Evolutionary conservation across 2,113 vertebrate species (phyloP).

Genomic region (Camarhynchus parvulus): DNA sequence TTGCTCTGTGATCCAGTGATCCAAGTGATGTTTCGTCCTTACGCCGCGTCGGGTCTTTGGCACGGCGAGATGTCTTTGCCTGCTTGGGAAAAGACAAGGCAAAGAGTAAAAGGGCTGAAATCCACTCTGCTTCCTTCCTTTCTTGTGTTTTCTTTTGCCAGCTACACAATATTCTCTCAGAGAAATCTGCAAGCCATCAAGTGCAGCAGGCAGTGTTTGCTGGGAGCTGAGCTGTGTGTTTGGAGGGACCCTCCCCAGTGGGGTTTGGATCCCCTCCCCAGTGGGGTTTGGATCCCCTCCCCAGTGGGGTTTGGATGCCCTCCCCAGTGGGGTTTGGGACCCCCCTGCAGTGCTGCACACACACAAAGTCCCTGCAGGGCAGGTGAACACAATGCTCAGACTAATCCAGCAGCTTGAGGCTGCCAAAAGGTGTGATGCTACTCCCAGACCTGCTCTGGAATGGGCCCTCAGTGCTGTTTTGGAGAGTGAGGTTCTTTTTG

Average conservation of each 20-base stretch:
- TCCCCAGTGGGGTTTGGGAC: too few relatives aligned
- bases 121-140: not conserved
- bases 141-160: not conserved
- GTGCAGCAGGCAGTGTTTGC: not conserved
- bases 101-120: not conserved
- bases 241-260: not conserved
- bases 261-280: too few relatives aligned
- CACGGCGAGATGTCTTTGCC: not conserved
- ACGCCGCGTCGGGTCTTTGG: fast-evolving
- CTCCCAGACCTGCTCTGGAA: not conserved
- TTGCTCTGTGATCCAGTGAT: not conserved
- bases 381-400: not conserved
- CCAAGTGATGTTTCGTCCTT: fast-evolving
- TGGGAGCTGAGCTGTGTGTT: not conserved
- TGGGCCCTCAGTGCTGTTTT: fast-evolving
- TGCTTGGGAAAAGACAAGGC: not conserved
- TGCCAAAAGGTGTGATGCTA: not conserved
- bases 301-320: too few relatives aligned
- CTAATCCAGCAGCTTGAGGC: not conserved
- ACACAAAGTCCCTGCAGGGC: not conserved
- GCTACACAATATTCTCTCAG: not conserved
- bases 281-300: not conserved
- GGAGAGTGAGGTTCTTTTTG: not conserved
- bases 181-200: constrained; percentile 37
- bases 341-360: not conserved